Base-by-base conservation (phyloP, 1,140 invertebrate genomes). In the Pteromalus puparum region DNA sequence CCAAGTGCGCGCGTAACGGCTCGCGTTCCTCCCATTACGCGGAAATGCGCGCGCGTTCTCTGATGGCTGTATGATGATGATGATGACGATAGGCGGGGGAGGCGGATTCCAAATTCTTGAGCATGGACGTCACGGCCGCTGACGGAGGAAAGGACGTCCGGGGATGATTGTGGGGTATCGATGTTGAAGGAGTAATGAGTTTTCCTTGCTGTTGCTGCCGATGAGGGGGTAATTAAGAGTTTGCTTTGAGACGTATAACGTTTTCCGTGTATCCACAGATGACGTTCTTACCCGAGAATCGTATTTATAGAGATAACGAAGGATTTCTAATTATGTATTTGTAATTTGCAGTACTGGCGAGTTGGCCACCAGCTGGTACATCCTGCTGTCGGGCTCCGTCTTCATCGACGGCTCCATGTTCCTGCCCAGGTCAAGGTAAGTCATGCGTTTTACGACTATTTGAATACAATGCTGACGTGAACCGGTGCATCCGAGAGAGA, bases 391-490 rank as follows among this genome's bases (percentile, higher is more conserved):
- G 15, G 97, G 97, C 70, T 97, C 96, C 5, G 97, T 97, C n/a
- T 97, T 97, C 93, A 98, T 98, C 91, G 97, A 97, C 92, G 96
- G 96, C 83, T 96, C 96, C 81, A 97, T 98, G 96, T 97, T 96
- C 89, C 93, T 97, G 81, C 97, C 97, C 6, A 93, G 96, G 87
- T 96, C 96, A 93, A 97, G 97, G 97, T 98, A 94, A 94, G 90
- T 84, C 83, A 68, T 53, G 12, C 21, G 83, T 84, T 88, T 85
- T 81, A 79, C 77, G 67, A 87, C n/a, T 26, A 61, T 76, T 76
- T 46, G 46, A 76, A 76, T 76, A 76, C 74, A 76, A 76, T 76
- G 42, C 38, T 26, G 46, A 74, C 12, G 18, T 4, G 12, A 30
- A 70, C 24, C 68, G 26, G 26, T 70, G 68, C 21, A n/a, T 61